Conservation (phyloP, 1,140 invertebrate genomes). For the Ectropis grisescens region DNA sequence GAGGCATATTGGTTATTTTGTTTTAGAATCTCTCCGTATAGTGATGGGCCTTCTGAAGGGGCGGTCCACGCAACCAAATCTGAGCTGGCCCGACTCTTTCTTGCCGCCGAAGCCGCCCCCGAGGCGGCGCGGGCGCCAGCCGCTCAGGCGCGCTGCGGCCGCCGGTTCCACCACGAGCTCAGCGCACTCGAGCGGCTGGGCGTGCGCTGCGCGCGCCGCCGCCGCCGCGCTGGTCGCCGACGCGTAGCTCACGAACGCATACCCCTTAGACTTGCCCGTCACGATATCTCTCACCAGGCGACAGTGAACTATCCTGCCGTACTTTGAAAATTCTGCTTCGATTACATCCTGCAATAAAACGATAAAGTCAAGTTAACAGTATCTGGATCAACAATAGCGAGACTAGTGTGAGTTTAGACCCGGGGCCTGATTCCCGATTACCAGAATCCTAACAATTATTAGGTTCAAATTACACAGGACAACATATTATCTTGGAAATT, state of each 20-base stretch:
- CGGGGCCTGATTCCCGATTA: too few species aligned
- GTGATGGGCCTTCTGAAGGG: slow-evolving; percentile 81
- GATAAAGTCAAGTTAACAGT: too few species aligned
- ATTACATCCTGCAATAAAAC: slow-evolving; percentile 66
- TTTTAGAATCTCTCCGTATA: too few species aligned
- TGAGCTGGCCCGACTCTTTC: slow-evolving; percentile 89
- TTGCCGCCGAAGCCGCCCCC: slow-evolving; percentile 90
- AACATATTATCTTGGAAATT: too few species aligned
- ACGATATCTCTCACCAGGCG: slow-evolving; percentile 84
- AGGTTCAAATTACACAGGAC: too few species aligned
- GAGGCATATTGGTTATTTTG: too few species aligned
- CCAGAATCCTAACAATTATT: too few species aligned
- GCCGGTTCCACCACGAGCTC: slow-evolving; percentile 81
- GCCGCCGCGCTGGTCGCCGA: slow-evolving; percentile 69
- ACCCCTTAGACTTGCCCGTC: slow-evolving; percentile 85
- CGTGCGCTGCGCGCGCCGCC: slow-evolving; percentile 72
- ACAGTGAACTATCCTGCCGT: slow-evolving; percentile 77
- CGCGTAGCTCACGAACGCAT: slow-evolving; percentile 89
- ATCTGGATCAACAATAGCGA: too few species aligned
- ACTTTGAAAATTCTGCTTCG: slow-evolving; percentile 75
- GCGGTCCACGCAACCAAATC: slow-evolving; percentile 86
- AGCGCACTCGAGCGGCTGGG: slow-evolving; percentile 72
- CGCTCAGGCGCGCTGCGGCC: slow-evolving; percentile 61
- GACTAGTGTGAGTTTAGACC: too few species aligned
- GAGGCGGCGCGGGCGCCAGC: slow-evolving; percentile 88